Conservation (phyloP, 2,113 vertebrate species). For the Microtus pennsylvanicus region DNA sequence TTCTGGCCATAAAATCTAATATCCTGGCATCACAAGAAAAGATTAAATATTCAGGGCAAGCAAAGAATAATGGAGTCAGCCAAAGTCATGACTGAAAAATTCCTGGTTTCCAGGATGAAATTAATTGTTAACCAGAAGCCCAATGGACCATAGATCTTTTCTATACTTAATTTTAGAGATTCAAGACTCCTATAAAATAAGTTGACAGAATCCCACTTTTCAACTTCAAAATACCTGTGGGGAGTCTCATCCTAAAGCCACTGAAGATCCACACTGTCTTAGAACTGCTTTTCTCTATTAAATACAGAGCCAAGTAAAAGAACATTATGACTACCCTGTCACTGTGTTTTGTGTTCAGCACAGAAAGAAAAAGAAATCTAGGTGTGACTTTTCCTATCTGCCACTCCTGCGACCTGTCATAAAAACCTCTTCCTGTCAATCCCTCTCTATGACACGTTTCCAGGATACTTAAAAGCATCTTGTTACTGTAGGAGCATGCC, state of each 20-base stretch:
- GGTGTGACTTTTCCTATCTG: not conserved
- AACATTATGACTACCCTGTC: not conserved
- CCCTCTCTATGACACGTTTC: not conserved
- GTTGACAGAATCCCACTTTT: slow-evolving; percentile 56
- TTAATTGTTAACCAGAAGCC: slow-evolving; percentile 43
- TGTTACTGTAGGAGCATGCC: not conserved
- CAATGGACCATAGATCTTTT: slow-evolving; percentile 59
- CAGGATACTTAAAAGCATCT: not conserved
- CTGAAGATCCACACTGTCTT: slow-evolving; percentile 60
- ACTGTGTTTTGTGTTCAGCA: not conserved
- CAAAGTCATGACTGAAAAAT: slow-evolving; percentile 8
- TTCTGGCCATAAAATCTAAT: slow-evolving; percentile 1
- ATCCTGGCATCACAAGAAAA: slow-evolving; percentile 4
- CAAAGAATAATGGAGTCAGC: slow-evolving; percentile 56
- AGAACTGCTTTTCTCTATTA: slow-evolving; percentile 18
- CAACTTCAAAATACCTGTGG: slow-evolving; percentile 41
- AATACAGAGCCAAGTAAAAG: not conserved
- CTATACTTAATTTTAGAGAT: slow-evolving; percentile 62
- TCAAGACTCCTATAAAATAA: slow-evolving; percentile 43
- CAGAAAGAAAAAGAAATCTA: not conserved
- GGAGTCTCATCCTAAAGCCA: slow-evolving; percentile 10
- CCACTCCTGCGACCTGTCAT: no score
- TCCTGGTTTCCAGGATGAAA: slow-evolving; percentile 45
- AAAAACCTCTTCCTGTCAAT: not conserved
- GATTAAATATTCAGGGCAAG: not conserved